These are phyloP conservation scores for Synergus laeviventris DNA, from an alignment of 2,888 invertebrate genomes.

Conservation along the genomic window DNA sequence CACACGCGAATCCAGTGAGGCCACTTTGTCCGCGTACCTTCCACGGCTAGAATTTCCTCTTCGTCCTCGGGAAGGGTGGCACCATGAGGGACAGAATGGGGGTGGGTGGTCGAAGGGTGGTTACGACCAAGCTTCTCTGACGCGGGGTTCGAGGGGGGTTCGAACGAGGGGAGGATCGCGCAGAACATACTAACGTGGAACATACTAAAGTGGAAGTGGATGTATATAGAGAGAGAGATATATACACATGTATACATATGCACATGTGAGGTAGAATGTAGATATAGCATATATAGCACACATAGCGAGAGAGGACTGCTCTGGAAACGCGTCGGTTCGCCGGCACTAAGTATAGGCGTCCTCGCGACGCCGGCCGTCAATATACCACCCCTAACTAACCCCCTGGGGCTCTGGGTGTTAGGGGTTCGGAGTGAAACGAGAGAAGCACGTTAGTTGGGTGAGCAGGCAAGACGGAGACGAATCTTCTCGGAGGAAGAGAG, in stretches of 20 bases:
- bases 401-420: constrained; percentile 59
- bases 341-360: constrained; percentile 76
- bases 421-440: constrained; percentile 52
- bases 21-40: constrained; percentile 45
- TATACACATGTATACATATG: constrained; percentile 1
- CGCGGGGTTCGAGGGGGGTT: constrained; percentile 30
- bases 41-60: constrained; percentile 25
- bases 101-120: constrained; percentile 22
- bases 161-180: constrained; percentile 36
- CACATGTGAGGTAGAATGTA: constrained; percentile 19
- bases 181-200: constrained; percentile 35
- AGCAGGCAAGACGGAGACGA: constrained; percentile 32
- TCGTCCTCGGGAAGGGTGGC: constrained; percentile 53
- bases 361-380: constrained; percentile 76
- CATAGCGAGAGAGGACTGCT: constrained; percentile 57
- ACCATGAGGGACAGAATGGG: constrained; percentile 43
- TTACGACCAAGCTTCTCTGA: constrained; percentile 33
- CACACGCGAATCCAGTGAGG: constrained; percentile 47
- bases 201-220: not conserved
- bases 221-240: not conserved
- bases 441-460: constrained; percentile 30
- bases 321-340: constrained; percentile 72
- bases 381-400: constrained; percentile 76
- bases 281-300: constrained; percentile 35
- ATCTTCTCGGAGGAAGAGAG: constrained; percentile 14